Percentiles rank a stretch among this genome's conserved stretches.
Conservation (phyloP, 2,797 vertebrate species). For the Acanthopagrus latus region DNA sequence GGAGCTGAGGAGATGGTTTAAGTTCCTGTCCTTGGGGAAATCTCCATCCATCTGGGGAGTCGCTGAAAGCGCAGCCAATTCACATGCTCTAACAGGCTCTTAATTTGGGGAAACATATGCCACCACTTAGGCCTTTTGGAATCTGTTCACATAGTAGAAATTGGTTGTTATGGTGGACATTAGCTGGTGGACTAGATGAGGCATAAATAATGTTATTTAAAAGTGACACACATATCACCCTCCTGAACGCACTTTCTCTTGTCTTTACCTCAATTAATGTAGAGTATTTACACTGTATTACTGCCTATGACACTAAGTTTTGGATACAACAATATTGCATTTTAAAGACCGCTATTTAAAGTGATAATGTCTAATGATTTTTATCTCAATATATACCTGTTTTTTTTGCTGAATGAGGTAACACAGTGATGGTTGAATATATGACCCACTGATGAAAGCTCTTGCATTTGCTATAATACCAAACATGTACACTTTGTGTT, state of each 20-base stretch:
- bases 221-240: constrained; percentile 36
- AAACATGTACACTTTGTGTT: too few species aligned
- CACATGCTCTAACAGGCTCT: constrained; percentile 69
- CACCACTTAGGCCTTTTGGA: constrained; percentile 69
- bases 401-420: too few species aligned
- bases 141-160: constrained; percentile 58
- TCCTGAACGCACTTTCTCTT: neutral
- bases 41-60: constrained; percentile 76
- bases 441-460: too few species aligned
- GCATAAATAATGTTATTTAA: constrained; percentile 45
- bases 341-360: constrained; percentile 15
- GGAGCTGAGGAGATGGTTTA: constrained; percentile 59
- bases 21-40: constrained; percentile 76
- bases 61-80: constrained; percentile 64
- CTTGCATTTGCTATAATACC: too few species aligned
- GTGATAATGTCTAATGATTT: too few species aligned
- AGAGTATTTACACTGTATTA: neutral
- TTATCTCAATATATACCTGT: too few species aligned
- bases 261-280: constrained; percentile 8
- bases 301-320: constrained; percentile 18
- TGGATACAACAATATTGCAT: constrained; percentile 34
- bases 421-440: too few species aligned
- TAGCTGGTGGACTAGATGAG: constrained; percentile 51
- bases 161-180: constrained; percentile 63
- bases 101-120: constrained; percentile 81